phyloP scores from a whole-genome alignment of 2,113 vertebrate species.

The Oophaga pumilio region DNA sequence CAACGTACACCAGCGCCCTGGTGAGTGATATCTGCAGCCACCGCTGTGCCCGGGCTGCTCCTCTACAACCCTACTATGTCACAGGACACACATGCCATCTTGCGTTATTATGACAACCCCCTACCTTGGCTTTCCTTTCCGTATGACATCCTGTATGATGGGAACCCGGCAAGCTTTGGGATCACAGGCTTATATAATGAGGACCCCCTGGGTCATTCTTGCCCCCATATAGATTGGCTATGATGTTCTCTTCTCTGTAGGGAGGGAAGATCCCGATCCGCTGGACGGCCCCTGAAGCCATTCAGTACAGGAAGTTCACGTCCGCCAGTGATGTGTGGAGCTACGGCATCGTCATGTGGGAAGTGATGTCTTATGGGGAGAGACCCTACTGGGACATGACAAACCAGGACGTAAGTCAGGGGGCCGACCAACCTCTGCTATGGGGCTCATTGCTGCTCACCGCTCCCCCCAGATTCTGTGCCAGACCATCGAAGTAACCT shows the following conservation, averaged over 20 bases:
- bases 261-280: constrained; percentile 81
- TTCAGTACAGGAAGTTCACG: constrained; percentile 80
- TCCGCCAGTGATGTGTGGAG: constrained; percentile 81
- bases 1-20: constrained; percentile 94
- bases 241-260: constrained; percentile 58
- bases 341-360: constrained; percentile 83
- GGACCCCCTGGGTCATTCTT: neutral
- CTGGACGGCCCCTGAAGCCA: constrained; percentile 80
- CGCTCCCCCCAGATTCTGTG: neutral
- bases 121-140: too few species aligned
- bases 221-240: neutral
- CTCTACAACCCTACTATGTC: too few species aligned
- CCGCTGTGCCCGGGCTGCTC: too few species aligned
- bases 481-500: constrained; percentile 7
- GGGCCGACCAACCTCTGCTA: too few species aligned
- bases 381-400: constrained; percentile 85
- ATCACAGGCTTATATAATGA: too few species aligned
- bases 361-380: constrained; percentile 82
- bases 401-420: constrained; percentile 79
- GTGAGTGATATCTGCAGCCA: constrained; percentile 70
- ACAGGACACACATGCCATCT: too few species aligned
- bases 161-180: too few species aligned
- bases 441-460: neutral
- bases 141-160: too few species aligned
- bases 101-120: too few species aligned